Evolutionary conservation across 2,113 vertebrate genomes (phyloP).

Genomic region (Sorex fumeus): DNA sequence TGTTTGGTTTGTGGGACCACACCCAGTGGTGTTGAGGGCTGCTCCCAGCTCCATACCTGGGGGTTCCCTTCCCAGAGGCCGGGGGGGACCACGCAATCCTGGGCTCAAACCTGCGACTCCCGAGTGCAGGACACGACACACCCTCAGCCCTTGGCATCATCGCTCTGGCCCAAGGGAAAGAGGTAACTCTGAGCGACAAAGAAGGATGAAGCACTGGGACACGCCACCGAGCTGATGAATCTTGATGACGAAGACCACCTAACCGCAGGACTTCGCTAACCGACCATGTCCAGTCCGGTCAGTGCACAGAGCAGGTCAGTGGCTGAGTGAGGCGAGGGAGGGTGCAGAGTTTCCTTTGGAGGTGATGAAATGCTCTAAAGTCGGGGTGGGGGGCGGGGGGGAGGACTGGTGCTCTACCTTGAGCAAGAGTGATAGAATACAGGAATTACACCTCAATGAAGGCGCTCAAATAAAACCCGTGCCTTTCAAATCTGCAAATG

Average conservation of each 20-base stretch:
- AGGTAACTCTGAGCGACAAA: neutral
- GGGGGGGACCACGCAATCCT: too few relatives aligned
- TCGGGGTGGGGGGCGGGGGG: too few relatives aligned
- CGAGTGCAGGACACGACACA: too few relatives aligned
- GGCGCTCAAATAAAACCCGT: neutral
- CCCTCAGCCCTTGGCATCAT: too few relatives aligned
- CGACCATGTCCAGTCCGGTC: neutral
- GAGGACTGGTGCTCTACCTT: too few relatives aligned
- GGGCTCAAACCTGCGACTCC: too few relatives aligned
- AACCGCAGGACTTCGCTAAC: neutral
- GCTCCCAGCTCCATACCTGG: too few relatives aligned
- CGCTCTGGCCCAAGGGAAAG: too few relatives aligned
- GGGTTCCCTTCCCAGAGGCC: too few relatives aligned
- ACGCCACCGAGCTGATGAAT: neutral
- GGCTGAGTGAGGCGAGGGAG: neutral
- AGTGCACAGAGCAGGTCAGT: neutral
- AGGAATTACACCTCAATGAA: neutral
- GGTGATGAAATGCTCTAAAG: neutral
- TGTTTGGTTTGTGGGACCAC: too few relatives aligned
- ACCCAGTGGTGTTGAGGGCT: too few relatives aligned
- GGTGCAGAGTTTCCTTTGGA: neutral
- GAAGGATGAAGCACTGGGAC: neutral
- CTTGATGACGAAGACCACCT: neutral
- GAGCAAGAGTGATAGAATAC: neutral
- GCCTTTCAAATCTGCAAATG: constrained; percentile 20